Evolutionary conservation across 2,797 vertebrate genomes (phyloP).

Genomic region (Ctenochaetus hawaiiensis): DNA sequence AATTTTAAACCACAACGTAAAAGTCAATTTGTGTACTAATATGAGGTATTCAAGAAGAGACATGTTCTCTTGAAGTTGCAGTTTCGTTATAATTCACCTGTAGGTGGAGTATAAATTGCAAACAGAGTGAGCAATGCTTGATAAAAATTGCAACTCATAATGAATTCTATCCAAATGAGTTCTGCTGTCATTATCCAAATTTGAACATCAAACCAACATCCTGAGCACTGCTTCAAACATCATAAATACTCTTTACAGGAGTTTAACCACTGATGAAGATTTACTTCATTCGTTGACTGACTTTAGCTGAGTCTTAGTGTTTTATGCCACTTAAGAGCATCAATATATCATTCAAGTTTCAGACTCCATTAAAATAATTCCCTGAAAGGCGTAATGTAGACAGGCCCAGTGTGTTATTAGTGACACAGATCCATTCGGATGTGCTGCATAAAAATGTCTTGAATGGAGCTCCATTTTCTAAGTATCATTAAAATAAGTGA

Average conservation of each 20-base stretch:
- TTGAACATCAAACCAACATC: slow-evolving; percentile 14
- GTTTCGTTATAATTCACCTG: background rate
- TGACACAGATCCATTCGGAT: slow-evolving; percentile 37
- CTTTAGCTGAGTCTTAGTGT: slow-evolving; percentile 42
- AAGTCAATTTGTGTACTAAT: background rate
- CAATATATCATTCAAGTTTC: slow-evolving; percentile 45
- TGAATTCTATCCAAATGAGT: background rate
- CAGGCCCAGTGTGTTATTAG: slow-evolving; percentile 5
- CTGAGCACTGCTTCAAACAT: background rate
- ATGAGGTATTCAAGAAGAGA: background rate
- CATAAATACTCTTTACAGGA: background rate
- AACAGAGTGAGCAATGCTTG: background rate
- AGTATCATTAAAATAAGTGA: slow-evolving; percentile 26
- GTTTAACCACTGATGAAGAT: slow-evolving; percentile 1
- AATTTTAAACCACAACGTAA: background rate
- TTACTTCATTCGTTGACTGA: slow-evolving; percentile 27
- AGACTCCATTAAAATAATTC: slow-evolving; percentile 41
- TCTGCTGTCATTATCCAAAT: background rate
- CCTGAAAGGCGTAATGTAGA: slow-evolving; percentile 24
- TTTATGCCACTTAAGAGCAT: slow-evolving; percentile 29
- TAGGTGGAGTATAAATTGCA: background rate
- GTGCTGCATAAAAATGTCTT: slow-evolving; percentile 8
- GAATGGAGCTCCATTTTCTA: slow-evolving; percentile 11
- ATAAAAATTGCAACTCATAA: background rate
- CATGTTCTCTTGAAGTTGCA: background rate